A percentile compares a stretch with the other conserved stretches of the same genome.
phyloP scores from a whole-genome alignment of 2,888 invertebrate genomes.

The Poecilus cupreus region DNA sequence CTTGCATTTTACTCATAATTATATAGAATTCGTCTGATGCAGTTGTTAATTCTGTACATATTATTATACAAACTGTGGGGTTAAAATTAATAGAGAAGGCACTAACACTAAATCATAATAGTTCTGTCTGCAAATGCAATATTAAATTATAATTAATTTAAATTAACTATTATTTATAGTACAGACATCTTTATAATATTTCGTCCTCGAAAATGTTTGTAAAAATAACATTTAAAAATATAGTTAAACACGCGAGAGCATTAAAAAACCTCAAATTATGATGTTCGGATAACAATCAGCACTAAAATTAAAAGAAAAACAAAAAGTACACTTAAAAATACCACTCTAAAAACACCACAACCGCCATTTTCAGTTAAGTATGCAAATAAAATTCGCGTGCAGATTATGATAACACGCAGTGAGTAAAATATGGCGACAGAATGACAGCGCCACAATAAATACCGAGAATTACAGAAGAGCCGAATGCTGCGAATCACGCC shows the following conservation, averaged over 20 bases:
- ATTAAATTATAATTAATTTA: no score
- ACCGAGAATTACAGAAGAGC: conserved; percentile 18
- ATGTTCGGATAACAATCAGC: background rate
- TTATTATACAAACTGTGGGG: no score
- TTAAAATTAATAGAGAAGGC: no score
- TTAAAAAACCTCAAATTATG: background rate
- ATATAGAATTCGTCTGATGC: no score
- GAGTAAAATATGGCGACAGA: conserved; percentile 45
- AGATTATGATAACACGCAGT: conserved; percentile 39
- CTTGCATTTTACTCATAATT: no score
- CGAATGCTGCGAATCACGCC: background rate
- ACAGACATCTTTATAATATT: no score
- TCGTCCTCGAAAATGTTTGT: no score
- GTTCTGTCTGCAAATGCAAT: no score
- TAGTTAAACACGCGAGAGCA: background rate
- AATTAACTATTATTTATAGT: no score
- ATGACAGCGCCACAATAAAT: conserved; percentile 39
- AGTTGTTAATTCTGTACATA: no score
- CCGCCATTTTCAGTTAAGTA: conserved; percentile 23
- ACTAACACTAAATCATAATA: no score
- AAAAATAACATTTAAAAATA: background rate
- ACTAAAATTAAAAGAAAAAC: conserved; percentile 6
- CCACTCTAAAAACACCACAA: background rate
- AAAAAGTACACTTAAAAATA: background rate
- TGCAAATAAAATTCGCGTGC: conserved; percentile 48